Evolutionary conservation across 2,797 vertebrate species (phyloP), one percentile per base, ranked within the genome.

Genomic region (Macropodus opercularis): DNA sequence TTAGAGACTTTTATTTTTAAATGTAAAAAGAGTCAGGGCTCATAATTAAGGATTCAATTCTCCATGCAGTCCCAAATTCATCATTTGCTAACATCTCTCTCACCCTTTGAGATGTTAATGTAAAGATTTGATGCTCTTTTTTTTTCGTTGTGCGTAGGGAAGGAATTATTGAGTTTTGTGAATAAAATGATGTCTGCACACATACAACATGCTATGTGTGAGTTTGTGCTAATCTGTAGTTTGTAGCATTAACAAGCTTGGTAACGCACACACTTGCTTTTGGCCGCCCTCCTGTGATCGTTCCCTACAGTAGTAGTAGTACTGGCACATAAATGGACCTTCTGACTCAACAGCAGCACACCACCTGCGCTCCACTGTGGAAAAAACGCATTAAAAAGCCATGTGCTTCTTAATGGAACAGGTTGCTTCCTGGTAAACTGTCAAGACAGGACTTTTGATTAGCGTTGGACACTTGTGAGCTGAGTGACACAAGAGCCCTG

Each of bases 41-140:
- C 3, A 17, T 23, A 15, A 52, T 38, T 8, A 27, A 49, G 17
- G 6, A 31, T 13, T 39, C 27, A 67, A 49, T 41, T 21, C 40
- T 2, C 44, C 11, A n/a, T 65, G 54, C 54, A 72, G 75, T 69
- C 61, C 49, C 46, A 26, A 50, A 75, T 52, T 48, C 31, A 65
- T 74, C 50, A 51, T 70, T 59, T 58, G 38, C 43, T 27, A 34
- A 43, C 38, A n/a, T 69, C 77, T 55, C 17, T 29, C 31, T 50
- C 51, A 23, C 44, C 54, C 44, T 46, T 10, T 50, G 11, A 59
- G 35, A 31, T 41, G 21, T 15, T 42, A 34, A 52, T 51, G 24
- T 59, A 63, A 53, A 39, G 17, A 57, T 42, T 48, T 64, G 12
- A 78, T 56, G 44, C 48, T 46, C 34, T 52, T 31, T 29, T 17